phyloP scores from a whole-genome alignment of 2,113 vertebrate genomes.

The Entomyzon cyanotis region DNA sequence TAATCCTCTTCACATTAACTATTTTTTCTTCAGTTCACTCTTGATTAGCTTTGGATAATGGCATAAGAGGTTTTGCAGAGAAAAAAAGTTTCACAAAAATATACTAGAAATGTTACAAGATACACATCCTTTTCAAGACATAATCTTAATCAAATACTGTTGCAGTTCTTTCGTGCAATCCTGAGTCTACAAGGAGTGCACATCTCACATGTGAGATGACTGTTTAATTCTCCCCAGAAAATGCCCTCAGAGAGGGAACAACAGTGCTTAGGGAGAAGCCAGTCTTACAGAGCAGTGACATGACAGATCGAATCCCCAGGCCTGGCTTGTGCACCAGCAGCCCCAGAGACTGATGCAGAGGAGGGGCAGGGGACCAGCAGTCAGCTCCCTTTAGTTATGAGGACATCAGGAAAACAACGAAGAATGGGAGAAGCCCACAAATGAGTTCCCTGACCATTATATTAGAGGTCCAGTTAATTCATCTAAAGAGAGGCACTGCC shows the following conservation, averaged over 20 bases:
- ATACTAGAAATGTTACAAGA: neutral
- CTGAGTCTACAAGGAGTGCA: neutral
- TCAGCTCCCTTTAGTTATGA: neutral
- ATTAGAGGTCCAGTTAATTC: neutral
- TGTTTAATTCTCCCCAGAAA: neutral
- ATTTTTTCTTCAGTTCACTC: neutral
- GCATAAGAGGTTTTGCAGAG: neutral
- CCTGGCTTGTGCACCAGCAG: neutral
- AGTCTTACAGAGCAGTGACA: neutral
- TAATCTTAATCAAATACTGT: neutral
- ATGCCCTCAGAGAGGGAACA: neutral
- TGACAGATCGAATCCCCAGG: neutral
- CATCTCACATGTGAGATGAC: neutral
- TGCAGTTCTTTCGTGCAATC: neutral
- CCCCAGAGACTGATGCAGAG: neutral
- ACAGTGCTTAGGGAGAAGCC: fast-evolving
- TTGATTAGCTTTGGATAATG: neutral
- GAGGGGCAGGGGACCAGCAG: neutral
- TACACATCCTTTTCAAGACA: neutral
- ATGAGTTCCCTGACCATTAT: neutral
- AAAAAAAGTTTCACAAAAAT: neutral
- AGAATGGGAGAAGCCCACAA: neutral
- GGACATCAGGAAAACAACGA: neutral
- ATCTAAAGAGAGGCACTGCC: neutral
- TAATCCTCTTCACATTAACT: neutral